Evolutionary conservation across 2,113 vertebrate species (phyloP).

Genomic region (Tetrao urogallus): DNA sequence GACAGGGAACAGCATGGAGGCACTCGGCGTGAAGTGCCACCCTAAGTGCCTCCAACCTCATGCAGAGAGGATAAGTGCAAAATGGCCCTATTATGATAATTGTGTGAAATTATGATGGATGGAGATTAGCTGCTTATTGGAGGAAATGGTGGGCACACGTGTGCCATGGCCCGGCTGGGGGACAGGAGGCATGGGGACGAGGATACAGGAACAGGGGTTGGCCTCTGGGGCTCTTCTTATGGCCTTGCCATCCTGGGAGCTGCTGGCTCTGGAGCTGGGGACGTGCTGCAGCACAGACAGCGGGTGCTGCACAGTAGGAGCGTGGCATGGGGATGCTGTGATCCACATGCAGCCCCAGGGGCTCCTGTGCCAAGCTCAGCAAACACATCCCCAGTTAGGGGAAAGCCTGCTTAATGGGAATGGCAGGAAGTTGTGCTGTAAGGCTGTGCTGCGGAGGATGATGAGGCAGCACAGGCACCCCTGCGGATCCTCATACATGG

Average conservation of each 20-base stretch:
- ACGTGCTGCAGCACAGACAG: rapidly evolving
- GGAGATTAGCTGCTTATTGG: conserved; percentile 60
- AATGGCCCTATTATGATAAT: conserved; percentile 69
- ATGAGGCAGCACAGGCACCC: rapidly evolving
- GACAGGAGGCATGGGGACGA: rapidly evolving
- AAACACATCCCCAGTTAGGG: rapidly evolving
- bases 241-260: rapidly evolving
- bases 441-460: background rate
- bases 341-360: rapidly evolving
- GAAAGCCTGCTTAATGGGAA: background rate
- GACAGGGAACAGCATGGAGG: background rate
- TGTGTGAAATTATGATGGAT: conserved; percentile 62
- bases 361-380: background rate
- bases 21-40: conserved; percentile 38
- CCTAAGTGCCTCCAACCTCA: conserved; percentile 47
- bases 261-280: background rate
- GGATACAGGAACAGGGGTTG: rapidly evolving
- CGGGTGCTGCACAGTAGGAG: rapidly evolving
- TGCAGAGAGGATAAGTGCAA: conserved; percentile 58
- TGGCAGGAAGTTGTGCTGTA: background rate
- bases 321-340: rapidly evolving
- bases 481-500: background rate
- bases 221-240: rapidly evolving
- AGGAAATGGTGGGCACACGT: conserved; percentile 31
- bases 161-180: background rate